Evolutionary conservation across 2,888 invertebrate species (phyloP).

Genomic region (Tribolium freemani): DNA sequence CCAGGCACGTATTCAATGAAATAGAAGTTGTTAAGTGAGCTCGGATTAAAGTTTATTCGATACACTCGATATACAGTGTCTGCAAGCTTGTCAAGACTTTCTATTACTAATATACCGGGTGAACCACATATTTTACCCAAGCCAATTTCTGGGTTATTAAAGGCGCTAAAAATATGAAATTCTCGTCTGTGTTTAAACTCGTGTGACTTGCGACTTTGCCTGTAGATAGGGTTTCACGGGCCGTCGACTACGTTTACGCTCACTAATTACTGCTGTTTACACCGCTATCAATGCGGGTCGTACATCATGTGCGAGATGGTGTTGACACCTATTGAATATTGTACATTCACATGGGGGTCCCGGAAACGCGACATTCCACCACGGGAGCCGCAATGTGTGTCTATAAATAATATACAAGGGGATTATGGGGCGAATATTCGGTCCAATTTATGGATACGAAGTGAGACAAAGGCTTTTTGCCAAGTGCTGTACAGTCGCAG

Average conservation of each 20-base stretch:
- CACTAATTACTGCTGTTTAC: conserved; percentile 54
- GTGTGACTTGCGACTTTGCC: neutral
- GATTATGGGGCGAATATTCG: neutral
- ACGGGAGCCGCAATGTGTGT: conserved; percentile 20
- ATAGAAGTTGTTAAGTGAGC: conserved; percentile 66
- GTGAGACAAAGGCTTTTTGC: neutral
- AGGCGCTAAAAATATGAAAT: too few species aligned
- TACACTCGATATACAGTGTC: conserved; percentile 50
- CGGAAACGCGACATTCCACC: conserved; percentile 33
- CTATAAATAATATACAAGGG: conserved; percentile 39
- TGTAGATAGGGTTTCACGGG: conserved; percentile 14
- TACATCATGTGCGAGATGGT: conserved; percentile 47
- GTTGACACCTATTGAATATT: conserved; percentile 45
- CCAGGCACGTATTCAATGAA: conserved; percentile 65
- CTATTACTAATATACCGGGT: too few species aligned
- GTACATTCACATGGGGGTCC: conserved; percentile 29
- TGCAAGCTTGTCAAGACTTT: too few species aligned
- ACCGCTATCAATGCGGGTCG: conserved; percentile 53
- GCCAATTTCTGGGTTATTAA: too few species aligned
- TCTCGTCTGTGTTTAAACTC: neutral
- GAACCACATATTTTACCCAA: too few species aligned
- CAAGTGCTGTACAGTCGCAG: too few species aligned
- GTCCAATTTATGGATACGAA: conserved; percentile 30
- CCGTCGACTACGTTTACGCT: conserved; percentile 7
- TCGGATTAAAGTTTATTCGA: conserved; percentile 65